Conservation (phyloP, 2,113 vertebrate genomes). For the Macquaria ambigua region DNA sequence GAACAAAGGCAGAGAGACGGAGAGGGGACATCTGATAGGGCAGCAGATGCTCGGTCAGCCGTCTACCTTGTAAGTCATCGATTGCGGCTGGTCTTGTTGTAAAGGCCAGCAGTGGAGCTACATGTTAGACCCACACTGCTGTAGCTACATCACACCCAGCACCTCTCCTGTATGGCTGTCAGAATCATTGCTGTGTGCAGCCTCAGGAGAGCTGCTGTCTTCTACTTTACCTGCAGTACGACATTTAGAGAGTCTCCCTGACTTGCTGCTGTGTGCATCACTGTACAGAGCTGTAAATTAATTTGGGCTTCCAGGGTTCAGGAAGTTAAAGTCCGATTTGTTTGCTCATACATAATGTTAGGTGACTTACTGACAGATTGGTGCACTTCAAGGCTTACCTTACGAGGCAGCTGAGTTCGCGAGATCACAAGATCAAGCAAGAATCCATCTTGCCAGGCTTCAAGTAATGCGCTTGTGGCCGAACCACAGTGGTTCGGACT, state of each 20-base stretch:
- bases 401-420: too few species aligned
- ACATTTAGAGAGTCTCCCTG: not conserved
- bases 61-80: slow-evolving; percentile 27
- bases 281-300: not conserved
- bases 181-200: not conserved
- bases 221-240: not conserved
- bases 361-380: too few species aligned
- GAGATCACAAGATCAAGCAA: too few species aligned
- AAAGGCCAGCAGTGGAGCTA: not conserved
- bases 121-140: not conserved
- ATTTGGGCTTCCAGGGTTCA: not conserved
- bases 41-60: slow-evolving; percentile 35
- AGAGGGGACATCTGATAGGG: slow-evolving; percentile 35
- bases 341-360: too few species aligned
- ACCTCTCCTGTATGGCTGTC: not conserved
- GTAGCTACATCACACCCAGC: not conserved
- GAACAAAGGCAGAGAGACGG: not conserved
- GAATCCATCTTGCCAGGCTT: too few species aligned
- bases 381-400: too few species aligned
- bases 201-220: not conserved
- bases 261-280: not conserved
- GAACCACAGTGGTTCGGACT: too few species aligned
- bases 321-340: too few species aligned
- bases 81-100: slow-evolving; percentile 12
- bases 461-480: too few species aligned